These are phyloP conservation scores for Squalus acanthias DNA, from an alignment of 2,797 vertebrate genomes.

Conservation along the genomic window DNA sequence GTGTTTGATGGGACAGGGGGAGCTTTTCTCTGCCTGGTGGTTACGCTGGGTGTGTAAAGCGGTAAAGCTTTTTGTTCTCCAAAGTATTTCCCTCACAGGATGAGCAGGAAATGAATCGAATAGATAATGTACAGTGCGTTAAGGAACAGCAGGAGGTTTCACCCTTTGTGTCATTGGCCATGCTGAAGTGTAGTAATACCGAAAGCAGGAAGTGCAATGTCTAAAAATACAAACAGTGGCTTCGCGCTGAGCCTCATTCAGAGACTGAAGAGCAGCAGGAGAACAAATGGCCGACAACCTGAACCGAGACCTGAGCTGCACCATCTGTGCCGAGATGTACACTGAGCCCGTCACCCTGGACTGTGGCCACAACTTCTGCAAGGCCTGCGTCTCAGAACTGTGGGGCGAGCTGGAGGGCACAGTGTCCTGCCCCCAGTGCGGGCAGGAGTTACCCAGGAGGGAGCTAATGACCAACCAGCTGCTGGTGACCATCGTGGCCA, in stretches of 20 bases:
- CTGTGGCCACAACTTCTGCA: conserved; percentile 12
- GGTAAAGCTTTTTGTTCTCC: neutral
- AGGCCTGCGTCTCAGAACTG: neutral
- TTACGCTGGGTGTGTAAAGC: neutral
- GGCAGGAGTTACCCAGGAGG: neutral
- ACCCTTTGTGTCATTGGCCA: neutral
- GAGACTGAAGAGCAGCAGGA: neutral
- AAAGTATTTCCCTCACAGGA: neutral
- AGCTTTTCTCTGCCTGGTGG: neutral
- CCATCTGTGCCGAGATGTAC: neutral
- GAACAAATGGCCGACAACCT: neutral
- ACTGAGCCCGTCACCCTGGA: conserved; percentile 15
- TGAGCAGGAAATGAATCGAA: no score
- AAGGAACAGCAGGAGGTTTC: neutral
- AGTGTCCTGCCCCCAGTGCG: neutral
- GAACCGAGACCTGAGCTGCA: neutral
- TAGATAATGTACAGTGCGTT: no score
- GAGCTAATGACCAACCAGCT: conserved; percentile 26
- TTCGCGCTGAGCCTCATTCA: neutral
- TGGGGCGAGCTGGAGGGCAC: neutral
- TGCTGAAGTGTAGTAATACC: neutral
- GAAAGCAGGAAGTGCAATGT: conserved; percentile 1
- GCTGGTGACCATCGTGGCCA: conserved; percentile 2
- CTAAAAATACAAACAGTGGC: neutral
- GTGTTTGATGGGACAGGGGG: neutral